Evolutionary conservation across 2,888 invertebrate species (phyloP).

Genomic region (Sphecodes monilicornis): DNA sequence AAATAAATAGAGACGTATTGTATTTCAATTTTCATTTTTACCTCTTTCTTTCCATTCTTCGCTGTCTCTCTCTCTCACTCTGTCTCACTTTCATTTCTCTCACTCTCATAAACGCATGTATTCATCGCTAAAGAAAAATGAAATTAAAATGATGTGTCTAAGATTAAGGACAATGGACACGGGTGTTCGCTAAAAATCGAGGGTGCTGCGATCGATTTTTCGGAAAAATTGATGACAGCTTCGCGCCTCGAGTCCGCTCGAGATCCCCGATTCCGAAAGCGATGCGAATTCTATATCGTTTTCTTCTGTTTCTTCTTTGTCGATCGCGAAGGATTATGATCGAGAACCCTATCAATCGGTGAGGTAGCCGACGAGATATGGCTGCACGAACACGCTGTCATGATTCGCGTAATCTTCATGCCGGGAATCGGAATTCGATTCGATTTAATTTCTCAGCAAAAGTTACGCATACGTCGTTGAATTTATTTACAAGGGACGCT

Average conservation of each 20-base stretch:
- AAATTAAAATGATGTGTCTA: slow-evolving; percentile 48
- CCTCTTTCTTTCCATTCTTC: neutral
- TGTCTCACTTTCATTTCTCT: neutral
- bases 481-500: slow-evolving; percentile 67
- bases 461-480: slow-evolving; percentile 53
- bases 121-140: slow-evolving; percentile 63
- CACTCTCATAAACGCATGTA: slow-evolving; percentile 40
- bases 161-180: slow-evolving; percentile 69
- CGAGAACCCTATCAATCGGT: slow-evolving; percentile 1
- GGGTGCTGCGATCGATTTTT: slow-evolving; percentile 28
- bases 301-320: neutral
- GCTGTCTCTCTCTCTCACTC: neutral
- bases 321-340: neutral
- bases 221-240: slow-evolving; percentile 14
- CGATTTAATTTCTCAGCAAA: slow-evolving; percentile 40
- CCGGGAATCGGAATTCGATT: neutral
- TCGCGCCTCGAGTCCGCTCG: neutral
- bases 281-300: neutral
- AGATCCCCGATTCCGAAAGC: slow-evolving; percentile 24
- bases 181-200: slow-evolving; percentile 50
- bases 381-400: slow-evolving; percentile 27
- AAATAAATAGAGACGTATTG: slow-evolving; percentile 22
- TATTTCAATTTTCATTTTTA: neutral
- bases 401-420: slow-evolving; percentile 16
- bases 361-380: slow-evolving; percentile 15